Evolutionary conservation across 2,888 invertebrate genomes (phyloP), one percentile per base, ranked within the genome.

Genomic region (Diarsia brunnea): DNA sequence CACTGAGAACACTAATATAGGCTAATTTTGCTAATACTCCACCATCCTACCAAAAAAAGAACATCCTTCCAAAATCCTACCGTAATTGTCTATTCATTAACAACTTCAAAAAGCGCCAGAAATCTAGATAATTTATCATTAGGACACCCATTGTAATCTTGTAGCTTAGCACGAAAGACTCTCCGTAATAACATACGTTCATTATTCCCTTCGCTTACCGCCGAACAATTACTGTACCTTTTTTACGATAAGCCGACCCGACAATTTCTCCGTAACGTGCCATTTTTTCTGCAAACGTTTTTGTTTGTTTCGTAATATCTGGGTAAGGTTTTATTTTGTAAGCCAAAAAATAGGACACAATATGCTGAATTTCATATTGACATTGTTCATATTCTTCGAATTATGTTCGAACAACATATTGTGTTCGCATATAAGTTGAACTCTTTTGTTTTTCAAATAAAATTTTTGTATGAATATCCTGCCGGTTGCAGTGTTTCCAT

Each of bases 201-300:
- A 68, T 69, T 55, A 69, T 43, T 60, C 69, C 19, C 43, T 4
- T n/a, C 24, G 58, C 58, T 27, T 38, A 19, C 71, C 55, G 2
- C 60, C 14, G 47, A 16, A 78, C 82, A 78, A 78, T 81, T 78
- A 82, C 65, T 82, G 72, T n/a, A 69, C 78, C 81, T 61, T 78
- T 55, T 72, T 68, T 72, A 82, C 49, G 68, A 82, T 69, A 82
- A 82, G 73, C 78, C 69, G 60, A 27, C 58, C 65, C 65, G 45
- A 82, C 69, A 72, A 69, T 82, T 72, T 63, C 67, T 76, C 64
- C 63, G 68, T 49, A 64, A 77, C 78, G 69, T 64, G 65, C 51
- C 19, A 45, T 58, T 79, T 81, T 58, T 82, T 77, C 64, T 71
- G 71, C 77, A 60, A 64, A 72, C 70, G 77, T 76, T 82, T 72